Base-by-base conservation (phyloP, 2,797 vertebrate genomes). In the Sphenodon punctatus region DNA sequence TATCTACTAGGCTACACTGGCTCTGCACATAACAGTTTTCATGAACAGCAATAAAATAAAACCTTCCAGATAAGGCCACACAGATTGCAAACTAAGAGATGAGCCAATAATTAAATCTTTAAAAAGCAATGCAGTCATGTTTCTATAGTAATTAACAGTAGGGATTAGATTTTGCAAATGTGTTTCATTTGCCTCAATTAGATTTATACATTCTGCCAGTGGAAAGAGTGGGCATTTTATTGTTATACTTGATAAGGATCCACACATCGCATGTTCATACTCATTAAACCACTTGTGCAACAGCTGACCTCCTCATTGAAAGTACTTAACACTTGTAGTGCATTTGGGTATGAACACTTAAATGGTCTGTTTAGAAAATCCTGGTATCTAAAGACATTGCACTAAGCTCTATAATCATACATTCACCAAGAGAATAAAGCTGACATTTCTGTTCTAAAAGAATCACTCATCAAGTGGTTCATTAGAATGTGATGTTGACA, bases 401-500 rank as follows among this genome's bases (percentile, higher is more conserved):
- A 32, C 3, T 17, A 70, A 69, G 43, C 38, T 34, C 39, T 60
- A 65, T 12, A 64, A 22, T 61, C 23, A 70, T 20, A 27, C 0
- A 0, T 1, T 82, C 5, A 41, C 53, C 43, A 75, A 59, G 6
- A 67, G 43, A 84, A 67, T 22, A 16, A 67, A 46, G 41, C 25
- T 10, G 2, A 34, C 17, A 13, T 72, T 4, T 7, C 48, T 39
- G 53, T 32, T 71, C 64, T 69, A 55, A 25, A 49, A 73, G 67
- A 42, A 65, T 69, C 64, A 53, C 20, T 25, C 46, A 6, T 42
- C 55, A n/a, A 70, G 69, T 48, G 67, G 34, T 20, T 22, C 36
- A 65, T 16, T 43, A 39, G 51, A 51, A 78, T 49, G 27, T 23
- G 60, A 23, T 30, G 77, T 43, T 25, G 64, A 32, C 75, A 61